These are phyloP conservation scores for Aphidius colemani DNA, from an alignment of 2,888 invertebrate species.

Conservation along the genomic window DNA sequence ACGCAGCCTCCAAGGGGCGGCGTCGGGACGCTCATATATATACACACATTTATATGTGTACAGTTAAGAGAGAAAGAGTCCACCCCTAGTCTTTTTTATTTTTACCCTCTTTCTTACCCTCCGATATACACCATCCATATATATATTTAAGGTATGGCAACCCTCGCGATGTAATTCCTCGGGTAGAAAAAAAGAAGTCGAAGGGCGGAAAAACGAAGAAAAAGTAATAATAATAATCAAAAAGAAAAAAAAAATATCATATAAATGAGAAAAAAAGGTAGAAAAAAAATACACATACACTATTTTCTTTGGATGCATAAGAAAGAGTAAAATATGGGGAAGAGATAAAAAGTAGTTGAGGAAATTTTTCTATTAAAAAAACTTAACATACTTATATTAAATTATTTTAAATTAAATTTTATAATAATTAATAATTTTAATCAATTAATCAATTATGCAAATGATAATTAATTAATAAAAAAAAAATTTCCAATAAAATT, in stretches of 20 bases:
- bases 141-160: not conserved
- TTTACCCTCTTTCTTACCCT: slow-evolving; percentile 12
- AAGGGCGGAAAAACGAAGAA: slow-evolving; percentile 19
- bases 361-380: too few species aligned
- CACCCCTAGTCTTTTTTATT: slow-evolving; percentile 8
- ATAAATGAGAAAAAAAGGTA: too few species aligned
- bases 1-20: slow-evolving; percentile 38
- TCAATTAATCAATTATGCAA: too few species aligned
- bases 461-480: too few species aligned
- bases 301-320: not conserved
- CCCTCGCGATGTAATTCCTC: slow-evolving; percentile 19
- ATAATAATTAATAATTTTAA: too few species aligned
- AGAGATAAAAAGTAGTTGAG: too few species aligned
- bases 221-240: not conserved
- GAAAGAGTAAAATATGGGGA: too few species aligned
- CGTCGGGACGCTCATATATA: slow-evolving; percentile 2
- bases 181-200: slow-evolving; percentile 19
- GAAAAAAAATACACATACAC: not conserved
- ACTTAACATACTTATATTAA: not conserved
- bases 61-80: too few species aligned
- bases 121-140: slow-evolving; percentile 14
- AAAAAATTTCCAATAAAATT: too few species aligned
- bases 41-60: too few species aligned
- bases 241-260: not conserved
- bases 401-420: not conserved